Base-by-base conservation (phyloP, 2,888 invertebrate species). In the Dryobota labecula region DNA sequence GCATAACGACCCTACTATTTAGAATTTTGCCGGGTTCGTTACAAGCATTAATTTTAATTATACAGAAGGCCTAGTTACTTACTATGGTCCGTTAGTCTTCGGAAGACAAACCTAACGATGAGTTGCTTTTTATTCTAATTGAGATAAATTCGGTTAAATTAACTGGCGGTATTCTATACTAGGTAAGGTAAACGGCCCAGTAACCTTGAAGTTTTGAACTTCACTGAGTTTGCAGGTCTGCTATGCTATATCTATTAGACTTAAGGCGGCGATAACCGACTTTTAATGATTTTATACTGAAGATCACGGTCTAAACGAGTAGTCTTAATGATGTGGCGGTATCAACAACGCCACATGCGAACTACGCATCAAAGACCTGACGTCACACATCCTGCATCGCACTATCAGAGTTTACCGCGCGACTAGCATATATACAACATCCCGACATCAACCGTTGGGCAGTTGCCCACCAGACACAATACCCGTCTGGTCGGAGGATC, bases 41-140 rank as follows among this genome's bases (percentile, higher is more conserved):
- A 51, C 8, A 51, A 51, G 18, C 57, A 71, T 73, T 45, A 45
- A 71, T 78, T 71, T 71, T 58, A 73, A 73, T 78, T 58, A 57
- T 51, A 78, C 30, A 18, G 27, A 73, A 57, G n/a, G 78, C 43
- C 43, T 51, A 38, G 33, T 70, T 70, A 45, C 20, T 30, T 53
- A 36, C n/a, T 57, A 56, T 36, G 49, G 15, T 13, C 30, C 7
- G 43, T 49, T 43, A 57, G 30, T 30, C 24, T 54, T 66, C 18
- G 20, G 41, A 78, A 51, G 43, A 30, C 9, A 2, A 18, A n/a
- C 15, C 15, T n/a, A 18, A 51, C 24, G 43, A 78, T 73, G 73
- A 78, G 30, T 70, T 78, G 78, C 27, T 27, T 30, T 77, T 49
- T 36, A 24, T 33, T 24, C 15, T 66, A 66, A 66, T 67, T 67